phyloP scores from a whole-genome alignment of 2,113 vertebrate species.

The Psittacus erithacus region DNA sequence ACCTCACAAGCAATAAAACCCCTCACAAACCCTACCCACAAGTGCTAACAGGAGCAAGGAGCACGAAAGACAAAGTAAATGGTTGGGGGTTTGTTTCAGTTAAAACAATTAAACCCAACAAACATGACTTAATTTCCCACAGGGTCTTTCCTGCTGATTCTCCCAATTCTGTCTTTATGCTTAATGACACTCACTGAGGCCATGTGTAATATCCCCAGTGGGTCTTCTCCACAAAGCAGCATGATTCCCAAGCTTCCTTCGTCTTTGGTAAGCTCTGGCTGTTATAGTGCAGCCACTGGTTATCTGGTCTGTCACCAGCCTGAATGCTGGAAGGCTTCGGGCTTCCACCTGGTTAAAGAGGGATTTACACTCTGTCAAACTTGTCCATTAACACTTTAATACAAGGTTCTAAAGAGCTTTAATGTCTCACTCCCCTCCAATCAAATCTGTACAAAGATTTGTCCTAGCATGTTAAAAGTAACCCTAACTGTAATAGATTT shows the following conservation, averaged over 20 bases:
- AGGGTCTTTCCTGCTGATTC: not conserved
- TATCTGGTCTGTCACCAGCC: conserved; percentile 91
- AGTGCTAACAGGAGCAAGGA: not conserved
- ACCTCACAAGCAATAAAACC: not conserved
- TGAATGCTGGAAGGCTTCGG: conserved; percentile 67
- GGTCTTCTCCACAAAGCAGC: conserved; percentile 94
- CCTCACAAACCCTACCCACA: not conserved
- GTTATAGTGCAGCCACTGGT: conserved; percentile 93
- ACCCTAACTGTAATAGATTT: not conserved
- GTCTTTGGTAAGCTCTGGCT: conserved; percentile 85
- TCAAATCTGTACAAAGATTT: not conserved
- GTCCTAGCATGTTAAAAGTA: not conserved
- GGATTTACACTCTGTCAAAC: not conserved
- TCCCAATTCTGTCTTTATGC: not conserved
- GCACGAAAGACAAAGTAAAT: not conserved
- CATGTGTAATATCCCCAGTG: conserved; percentile 97
- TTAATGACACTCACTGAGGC: conserved; percentile 83
- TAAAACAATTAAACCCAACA: not conserved
- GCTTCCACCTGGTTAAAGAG: conserved; percentile 73
- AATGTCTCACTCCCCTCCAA: not conserved
- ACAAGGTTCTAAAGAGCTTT: not conserved
- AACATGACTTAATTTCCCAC: not conserved
- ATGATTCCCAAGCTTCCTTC: conserved; percentile 87
- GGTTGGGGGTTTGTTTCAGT: not conserved
- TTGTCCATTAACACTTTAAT: not conserved